Percentiles rank a stretch among this genome's conserved stretches.
Evolutionary conservation across 2,797 vertebrate genomes (phyloP).

Genomic region (Podarcis lilfordi): DNA sequence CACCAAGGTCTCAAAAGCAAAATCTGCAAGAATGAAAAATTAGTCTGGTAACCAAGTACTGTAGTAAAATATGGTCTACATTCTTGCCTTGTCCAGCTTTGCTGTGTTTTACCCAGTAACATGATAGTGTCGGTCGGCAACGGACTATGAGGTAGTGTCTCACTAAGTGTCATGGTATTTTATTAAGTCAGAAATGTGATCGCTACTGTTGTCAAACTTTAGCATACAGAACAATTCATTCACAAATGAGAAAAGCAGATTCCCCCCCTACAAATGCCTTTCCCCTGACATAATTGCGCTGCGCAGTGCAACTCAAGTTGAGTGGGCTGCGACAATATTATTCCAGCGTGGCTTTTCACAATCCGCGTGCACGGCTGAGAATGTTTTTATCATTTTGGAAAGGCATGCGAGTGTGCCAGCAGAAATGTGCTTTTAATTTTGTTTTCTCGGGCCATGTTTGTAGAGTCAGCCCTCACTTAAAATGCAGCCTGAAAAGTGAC

Average conservation of each 20-base stretch:
- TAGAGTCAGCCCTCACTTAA: not conserved
- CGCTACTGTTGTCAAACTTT: conserved; percentile 79
- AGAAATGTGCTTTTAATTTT: conserved; percentile 30
- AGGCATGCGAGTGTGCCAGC: conserved; percentile 19
- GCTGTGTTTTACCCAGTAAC: conserved; percentile 68
- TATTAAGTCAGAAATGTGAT: conserved; percentile 81
- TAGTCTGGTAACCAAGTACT: conserved; percentile 33
- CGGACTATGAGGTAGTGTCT: conserved; percentile 84
- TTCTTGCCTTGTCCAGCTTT: conserved; percentile 51
- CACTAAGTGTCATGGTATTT: conserved; percentile 76
- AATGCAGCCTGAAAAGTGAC: not conserved
- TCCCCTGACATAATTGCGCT: conserved; percentile 68
- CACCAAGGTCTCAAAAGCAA: conserved; percentile 18
- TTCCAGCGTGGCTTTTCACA: conserved; percentile 41
- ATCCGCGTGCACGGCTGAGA: not conserved
- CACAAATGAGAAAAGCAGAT: conserved; percentile 82
- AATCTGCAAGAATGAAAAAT: conserved; percentile 53
- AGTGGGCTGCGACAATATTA: conserved; percentile 40
- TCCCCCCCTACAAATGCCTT: conserved; percentile 71
- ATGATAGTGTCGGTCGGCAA: conserved; percentile 70
- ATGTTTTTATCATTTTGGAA: conserved; percentile 41
- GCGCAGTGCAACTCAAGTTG: conserved; percentile 26
- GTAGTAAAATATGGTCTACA: conserved; percentile 23
- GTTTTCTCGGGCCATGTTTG: conserved; percentile 27
- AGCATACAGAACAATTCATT: conserved; percentile 77